Base-by-base conservation (phyloP, 2,113 vertebrate species). In the Gallinago media region DNA sequence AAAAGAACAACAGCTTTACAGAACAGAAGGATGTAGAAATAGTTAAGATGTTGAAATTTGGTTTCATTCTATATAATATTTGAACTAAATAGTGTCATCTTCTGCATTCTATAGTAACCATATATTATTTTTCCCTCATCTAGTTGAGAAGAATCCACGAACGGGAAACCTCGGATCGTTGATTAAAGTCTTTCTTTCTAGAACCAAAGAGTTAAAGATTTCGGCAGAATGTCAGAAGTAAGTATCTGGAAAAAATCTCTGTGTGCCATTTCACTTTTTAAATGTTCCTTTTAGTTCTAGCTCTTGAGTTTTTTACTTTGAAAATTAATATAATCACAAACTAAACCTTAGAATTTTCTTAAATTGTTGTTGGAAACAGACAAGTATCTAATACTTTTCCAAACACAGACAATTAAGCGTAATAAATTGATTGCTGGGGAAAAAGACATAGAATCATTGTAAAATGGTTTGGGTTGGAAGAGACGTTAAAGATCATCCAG, bases 191-290 rank as follows among this genome's bases (percentile, higher is more conserved):
- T 99, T 99, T 97, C 98, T 99, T 92, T 98, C 98, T 85, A 98
- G 99, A 99, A 99, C 99, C 97, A 99, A 99, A 98, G 99, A 99
- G 93, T 97, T 99, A 96, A 99, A 99, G 97, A 99, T 99, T 94
- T 99, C 99, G 7, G 99, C 99, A 89, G 99, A 99, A 99, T 99
- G 99, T 96, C 98, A 99, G 97, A 99, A 99, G 99, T 99, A 98
- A 99, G 99, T 98, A 94, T 62, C 50, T 15, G 3, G 46, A 62
- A 44, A 77, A 93, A 29, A 47, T 3, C 13, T 46, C 2, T 34
- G 6, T 11, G 14, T 40, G 75, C 13, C 6, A 2, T 85, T 93
- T 59, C 44, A 40, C 31, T 17, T 82, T 75, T 55, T 3, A 25
- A 55, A 21, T 65, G 13, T 83, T 90, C 3, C 34, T 54, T 76